These are phyloP conservation scores for Drosophila acutilabella DNA, from an alignment of 2,888 invertebrate genomes.

Conservation along the genomic window DNA sequence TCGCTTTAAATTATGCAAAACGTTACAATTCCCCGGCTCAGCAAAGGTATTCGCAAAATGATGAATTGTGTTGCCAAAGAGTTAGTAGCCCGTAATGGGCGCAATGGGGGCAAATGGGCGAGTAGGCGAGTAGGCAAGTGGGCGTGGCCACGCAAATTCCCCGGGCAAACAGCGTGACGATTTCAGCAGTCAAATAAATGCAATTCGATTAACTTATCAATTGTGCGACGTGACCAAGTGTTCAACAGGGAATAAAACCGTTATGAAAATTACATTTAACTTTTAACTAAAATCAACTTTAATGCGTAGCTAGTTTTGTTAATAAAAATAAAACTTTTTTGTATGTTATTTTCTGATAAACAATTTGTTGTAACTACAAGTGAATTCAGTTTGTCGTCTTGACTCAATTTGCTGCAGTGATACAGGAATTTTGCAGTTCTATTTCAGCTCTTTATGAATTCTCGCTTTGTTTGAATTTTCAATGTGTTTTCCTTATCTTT, in stretches of 20 bases:
- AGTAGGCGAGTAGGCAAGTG: too few relatives aligned
- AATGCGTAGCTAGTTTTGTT: background rate
- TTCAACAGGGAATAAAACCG: background rate
- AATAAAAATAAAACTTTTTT: too few relatives aligned
- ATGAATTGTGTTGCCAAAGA: slow-evolving; percentile 69
- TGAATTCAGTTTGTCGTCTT: slow-evolving; percentile 7
- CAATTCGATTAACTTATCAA: slow-evolving; percentile 73
- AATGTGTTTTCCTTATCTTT: background rate
- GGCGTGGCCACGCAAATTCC: slow-evolving; percentile 28
- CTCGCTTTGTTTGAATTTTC: slow-evolving; percentile 4
- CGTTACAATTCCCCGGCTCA: slow-evolving; percentile 63
- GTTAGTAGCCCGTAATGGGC: slow-evolving; percentile 33
- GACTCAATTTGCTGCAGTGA: slow-evolving; percentile 57
- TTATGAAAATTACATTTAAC: too few relatives aligned
- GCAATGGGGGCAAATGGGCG: background rate
- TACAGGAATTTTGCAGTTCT: background rate
- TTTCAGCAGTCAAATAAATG: slow-evolving; percentile 62
- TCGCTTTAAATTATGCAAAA: slow-evolving; percentile 78
- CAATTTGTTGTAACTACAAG: slow-evolving; percentile 1
- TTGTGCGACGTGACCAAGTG: slow-evolving; percentile 64
- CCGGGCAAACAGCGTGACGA: slow-evolving; percentile 37
- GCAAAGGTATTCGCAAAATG: slow-evolving; percentile 71
- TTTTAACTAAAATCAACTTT: background rate
- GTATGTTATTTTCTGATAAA: background rate
- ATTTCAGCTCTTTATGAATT: slow-evolving; percentile 1